A percentile compares a stretch with the other conserved stretches of the same genome.
Evolutionary conservation across 2,888 invertebrate genomes (phyloP).

Genomic region (Catocala fraxini): DNA sequence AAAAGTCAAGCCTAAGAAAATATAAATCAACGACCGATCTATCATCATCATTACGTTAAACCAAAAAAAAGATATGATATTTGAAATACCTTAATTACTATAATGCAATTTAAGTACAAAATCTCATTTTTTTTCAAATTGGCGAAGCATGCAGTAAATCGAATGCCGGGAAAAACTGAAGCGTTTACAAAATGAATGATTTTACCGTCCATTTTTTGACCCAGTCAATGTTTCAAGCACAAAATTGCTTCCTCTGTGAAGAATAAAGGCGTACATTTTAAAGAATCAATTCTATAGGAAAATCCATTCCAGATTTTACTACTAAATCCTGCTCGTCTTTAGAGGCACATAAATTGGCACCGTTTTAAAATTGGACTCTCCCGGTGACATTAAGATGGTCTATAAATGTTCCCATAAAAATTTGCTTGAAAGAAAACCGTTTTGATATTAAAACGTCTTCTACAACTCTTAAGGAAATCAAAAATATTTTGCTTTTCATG

Average conservation of each 20-base stretch:
- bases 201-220: neutral
- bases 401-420: slow-evolving; percentile 27
- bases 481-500: no score
- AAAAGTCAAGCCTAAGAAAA: no score
- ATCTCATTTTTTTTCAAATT: no score
- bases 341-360: slow-evolving; percentile 31
- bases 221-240: neutral
- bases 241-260: neutral
- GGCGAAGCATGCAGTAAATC: neutral
- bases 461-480: neutral
- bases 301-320: slow-evolving; percentile 4
- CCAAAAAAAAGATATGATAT: no score
- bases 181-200: neutral
- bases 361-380: slow-evolving; percentile 28
- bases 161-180: neutral
- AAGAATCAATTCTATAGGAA: slow-evolving; percentile 8
- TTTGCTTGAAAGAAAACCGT: slow-evolving; percentile 19
- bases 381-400: slow-evolving; percentile 17
- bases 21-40: no score
- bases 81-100: no score
- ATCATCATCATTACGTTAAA: no score
- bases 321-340: slow-evolving; percentile 15
- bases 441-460: slow-evolving; percentile 25
- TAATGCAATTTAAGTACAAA: no score
- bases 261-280: neutral